A percentile compares a stretch with the other conserved stretches of the same genome.
Conservation (phyloP, 2,113 vertebrate genomes). For the Ovis canadensis region DNA sequence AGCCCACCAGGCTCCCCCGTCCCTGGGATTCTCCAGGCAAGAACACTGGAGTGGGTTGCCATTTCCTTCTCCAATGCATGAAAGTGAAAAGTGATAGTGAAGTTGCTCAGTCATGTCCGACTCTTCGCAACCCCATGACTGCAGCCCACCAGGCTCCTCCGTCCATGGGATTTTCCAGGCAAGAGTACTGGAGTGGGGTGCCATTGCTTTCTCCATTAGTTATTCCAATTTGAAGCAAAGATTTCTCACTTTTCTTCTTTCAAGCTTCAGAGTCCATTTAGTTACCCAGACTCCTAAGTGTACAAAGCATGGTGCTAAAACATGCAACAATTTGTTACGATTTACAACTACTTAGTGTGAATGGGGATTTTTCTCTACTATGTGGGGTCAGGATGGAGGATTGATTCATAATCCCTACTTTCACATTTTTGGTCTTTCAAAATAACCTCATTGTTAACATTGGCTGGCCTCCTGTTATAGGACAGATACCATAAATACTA, state of each 20-base stretch:
- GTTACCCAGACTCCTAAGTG: neutral
- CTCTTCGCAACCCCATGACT: too few species aligned
- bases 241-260: neutral
- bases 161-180: too few species aligned
- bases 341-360: neutral
- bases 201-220: too few species aligned
- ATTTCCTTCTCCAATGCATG: too few species aligned
- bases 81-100: too few species aligned
- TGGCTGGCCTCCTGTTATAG: neutral
- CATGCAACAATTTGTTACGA: rapidly evolving
- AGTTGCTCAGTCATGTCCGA: rapidly evolving
- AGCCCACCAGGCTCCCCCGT: rapidly evolving
- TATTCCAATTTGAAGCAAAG: neutral
- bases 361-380: neutral
- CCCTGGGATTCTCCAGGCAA: too few species aligned
- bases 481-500: neutral
- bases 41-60: too few species aligned
- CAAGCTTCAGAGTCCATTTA: neutral
- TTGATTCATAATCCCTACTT: neutral
- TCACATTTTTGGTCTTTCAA: neutral
- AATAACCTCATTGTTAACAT: neutral
- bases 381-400: neutral
- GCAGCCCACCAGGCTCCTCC: too few species aligned
- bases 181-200: rapidly evolving
- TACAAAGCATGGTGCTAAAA: neutral